These are phyloP conservation scores for Gymnobelideus leadbeateri DNA, from an alignment of 2,113 vertebrate species.

Conservation along the genomic window DNA sequence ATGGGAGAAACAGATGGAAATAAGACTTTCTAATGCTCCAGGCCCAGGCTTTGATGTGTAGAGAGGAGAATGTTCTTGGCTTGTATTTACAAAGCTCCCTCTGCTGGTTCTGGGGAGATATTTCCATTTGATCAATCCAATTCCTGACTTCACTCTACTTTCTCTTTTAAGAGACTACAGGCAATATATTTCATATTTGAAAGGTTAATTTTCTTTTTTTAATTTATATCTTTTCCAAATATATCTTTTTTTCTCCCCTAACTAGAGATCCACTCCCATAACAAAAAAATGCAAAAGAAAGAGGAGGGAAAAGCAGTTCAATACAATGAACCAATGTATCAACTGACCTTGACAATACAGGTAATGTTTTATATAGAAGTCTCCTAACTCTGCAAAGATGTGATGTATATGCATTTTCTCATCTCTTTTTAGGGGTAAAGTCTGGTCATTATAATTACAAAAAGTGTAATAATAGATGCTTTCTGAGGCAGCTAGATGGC, in stretches of 20 bases:
- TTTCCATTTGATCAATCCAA: not conserved
- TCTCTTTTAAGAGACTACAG: not conserved
- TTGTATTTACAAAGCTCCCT: conserved; percentile 69
- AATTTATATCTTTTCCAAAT: not conserved
- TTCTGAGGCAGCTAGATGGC: not conserved
- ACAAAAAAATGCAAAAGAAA: not conserved
- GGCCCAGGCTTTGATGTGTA: not conserved
- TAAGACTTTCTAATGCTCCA: conserved; percentile 14
- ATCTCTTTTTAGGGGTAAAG: not conserved
- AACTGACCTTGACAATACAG: not conserved
- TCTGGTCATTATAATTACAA: not conserved
- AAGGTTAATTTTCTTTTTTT: not conserved
- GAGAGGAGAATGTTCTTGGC: not conserved
- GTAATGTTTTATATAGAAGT: not conserved
- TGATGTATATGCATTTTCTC: not conserved
- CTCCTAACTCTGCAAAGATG: not conserved
- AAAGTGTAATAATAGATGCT: not conserved
- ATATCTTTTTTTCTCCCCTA: not conserved
- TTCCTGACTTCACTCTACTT: not conserved
- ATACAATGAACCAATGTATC: not conserved
- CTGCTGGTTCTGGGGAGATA: conserved; percentile 59
- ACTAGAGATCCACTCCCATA: not conserved
- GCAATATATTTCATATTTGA: not conserved
- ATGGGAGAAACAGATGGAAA: conserved; percentile 32
- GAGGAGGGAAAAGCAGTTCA: not conserved